Evolutionary conservation across 2,888 invertebrate genomes (phyloP).

Genomic region (Cybosia mesomella): DNA sequence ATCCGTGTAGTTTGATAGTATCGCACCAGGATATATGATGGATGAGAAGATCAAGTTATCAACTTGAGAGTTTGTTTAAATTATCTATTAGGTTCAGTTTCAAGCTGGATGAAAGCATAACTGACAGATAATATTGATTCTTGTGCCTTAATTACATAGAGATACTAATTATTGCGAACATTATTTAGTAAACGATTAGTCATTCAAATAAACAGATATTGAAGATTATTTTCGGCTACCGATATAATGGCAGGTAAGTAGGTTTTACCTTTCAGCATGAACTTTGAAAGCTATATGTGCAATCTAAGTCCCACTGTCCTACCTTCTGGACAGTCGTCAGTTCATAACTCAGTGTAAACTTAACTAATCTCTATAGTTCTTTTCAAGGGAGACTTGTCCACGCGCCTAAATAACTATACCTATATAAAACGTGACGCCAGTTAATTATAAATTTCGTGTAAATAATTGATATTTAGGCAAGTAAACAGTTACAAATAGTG

Average conservation of each 20-base stretch:
- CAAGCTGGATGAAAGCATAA: neutral
- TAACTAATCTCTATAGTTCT: slow-evolving; percentile 28
- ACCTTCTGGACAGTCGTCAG: slow-evolving; percentile 24
- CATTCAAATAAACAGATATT: slow-evolving; percentile 28
- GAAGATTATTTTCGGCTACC: slow-evolving; percentile 19
- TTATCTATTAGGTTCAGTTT: neutral
- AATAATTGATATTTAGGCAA: slow-evolving; percentile 65
- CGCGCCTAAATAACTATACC: slow-evolving; percentile 35
- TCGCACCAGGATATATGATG: too few species aligned
- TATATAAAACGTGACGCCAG: slow-evolving; percentile 44
- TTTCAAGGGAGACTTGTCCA: slow-evolving; percentile 22
- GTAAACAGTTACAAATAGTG: slow-evolving; percentile 56
- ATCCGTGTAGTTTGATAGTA: too few species aligned
- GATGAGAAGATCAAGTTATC: too few species aligned
- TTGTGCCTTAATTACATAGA: slow-evolving; percentile 7
- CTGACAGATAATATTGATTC: slow-evolving; percentile 5
- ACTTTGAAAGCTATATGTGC: slow-evolving; percentile 45
- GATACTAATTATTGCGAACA: slow-evolving; percentile 39
- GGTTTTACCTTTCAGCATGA: neutral
- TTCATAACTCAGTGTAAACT: slow-evolving; percentile 23
- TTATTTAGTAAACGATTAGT: slow-evolving; percentile 11
- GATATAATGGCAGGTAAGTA: slow-evolving; percentile 30
- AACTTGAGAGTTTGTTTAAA: too few species aligned
- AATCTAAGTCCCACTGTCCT: slow-evolving; percentile 28
- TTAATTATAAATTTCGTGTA: slow-evolving; percentile 54